These are phyloP conservation scores for Camponotus pennsylvanicus DNA, from an alignment of 1,140 invertebrate species.

Conservation along the genomic window DNA sequence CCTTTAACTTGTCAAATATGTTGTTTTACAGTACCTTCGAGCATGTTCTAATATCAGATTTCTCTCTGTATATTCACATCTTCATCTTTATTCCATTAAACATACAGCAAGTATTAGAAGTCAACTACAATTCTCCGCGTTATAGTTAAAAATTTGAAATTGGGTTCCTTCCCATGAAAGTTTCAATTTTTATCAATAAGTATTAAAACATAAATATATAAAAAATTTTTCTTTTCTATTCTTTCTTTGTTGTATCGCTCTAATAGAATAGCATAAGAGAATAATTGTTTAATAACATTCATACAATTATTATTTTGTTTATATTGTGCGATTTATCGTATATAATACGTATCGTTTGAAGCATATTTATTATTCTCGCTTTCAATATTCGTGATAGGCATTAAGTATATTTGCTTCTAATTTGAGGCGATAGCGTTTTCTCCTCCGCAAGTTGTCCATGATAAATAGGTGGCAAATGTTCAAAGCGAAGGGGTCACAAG, in stretches of 20 bases:
- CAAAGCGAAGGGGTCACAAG: constrained; percentile 28
- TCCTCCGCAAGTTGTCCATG: not conserved
- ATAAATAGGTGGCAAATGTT: constrained; percentile 48
- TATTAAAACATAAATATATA: not conserved
- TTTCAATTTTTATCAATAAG: not conserved
- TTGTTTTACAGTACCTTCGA: constrained; percentile 54
- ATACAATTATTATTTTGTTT: not conserved
- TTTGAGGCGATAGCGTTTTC: not conserved
- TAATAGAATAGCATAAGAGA: too few relatives aligned
- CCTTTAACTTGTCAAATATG: constrained; percentile 58
- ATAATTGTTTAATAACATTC: not conserved
- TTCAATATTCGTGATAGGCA: not conserved
- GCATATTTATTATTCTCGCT: not conserved
- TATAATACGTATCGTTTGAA: not conserved
- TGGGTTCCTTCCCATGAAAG: not conserved
- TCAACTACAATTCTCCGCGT: constrained; percentile 3
- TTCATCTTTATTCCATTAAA: constrained; percentile 27
- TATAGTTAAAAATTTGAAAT: constrained; percentile 8
- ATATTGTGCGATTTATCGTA: not conserved
- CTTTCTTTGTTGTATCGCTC: not conserved
- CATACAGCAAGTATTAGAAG: constrained; percentile 30
- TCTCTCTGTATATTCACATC: constrained; percentile 36
- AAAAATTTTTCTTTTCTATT: not conserved
- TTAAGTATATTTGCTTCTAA: constrained; percentile 22
- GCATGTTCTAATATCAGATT: constrained; percentile 60